Evolutionary conservation across 2,113 vertebrate species (phyloP), one percentile per base, ranked within the genome.

Genomic region (Struthio camelus): DNA sequence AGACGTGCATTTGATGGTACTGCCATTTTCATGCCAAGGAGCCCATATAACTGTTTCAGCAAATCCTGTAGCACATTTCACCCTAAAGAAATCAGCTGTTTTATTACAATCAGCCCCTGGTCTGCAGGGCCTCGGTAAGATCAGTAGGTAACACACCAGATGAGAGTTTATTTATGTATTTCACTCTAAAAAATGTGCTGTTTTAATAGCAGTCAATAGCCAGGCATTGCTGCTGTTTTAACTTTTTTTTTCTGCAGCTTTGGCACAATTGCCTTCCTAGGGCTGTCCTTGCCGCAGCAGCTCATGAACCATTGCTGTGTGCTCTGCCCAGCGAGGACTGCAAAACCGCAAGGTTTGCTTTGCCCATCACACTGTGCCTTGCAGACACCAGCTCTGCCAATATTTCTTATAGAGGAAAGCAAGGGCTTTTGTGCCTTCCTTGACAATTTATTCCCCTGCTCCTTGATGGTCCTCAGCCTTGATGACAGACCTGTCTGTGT

Each of bases 1-100:
- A 24, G 25, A 13, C 32, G 3, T 3, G 0, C 15, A 3, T 7
- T 18, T 19, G 46, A 48, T 48, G 46, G 46, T 3, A 3, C 8
- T 8, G 20, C 23, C 14, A 4, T 14, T 34, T 40, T 7, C 40
- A 34, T 23, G 25, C 15, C 18, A n/a, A 66, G 19, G 30, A 75
- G n/a, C 11, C 24, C 4, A 25, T 11, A 3, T 19, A 66, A 30
- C 51, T 24, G 28, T 20, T 48, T 18, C 14, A 72, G 27, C n/a
- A 8, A 23, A 25, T 40, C 56, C 20, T 11, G 36, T 44, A 38
- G 32, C 13, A 27, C 5, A 14, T 27, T 50, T 59, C 44, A 50
- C 22, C 67, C 23, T 59, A 58, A 42, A 67, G 19, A 30, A 50
- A 51, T 6, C 28, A 1, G 2, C 30, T 61, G 18, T 2, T 69